Conservation (phyloP, 2,888 invertebrate species). For the Rhingia campestris region DNA sequence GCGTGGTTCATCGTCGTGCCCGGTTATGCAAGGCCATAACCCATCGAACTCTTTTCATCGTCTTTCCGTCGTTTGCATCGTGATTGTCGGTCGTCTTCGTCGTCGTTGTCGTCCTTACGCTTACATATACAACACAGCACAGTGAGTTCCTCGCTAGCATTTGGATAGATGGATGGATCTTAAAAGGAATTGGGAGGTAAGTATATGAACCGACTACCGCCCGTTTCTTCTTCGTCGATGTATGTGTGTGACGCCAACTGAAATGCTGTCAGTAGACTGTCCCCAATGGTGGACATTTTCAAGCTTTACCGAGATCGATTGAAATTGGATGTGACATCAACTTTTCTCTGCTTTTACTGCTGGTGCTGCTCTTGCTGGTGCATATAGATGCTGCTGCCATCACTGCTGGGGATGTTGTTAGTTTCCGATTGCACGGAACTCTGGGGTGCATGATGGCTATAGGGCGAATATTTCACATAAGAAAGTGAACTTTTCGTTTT, state of each 20-base stretch:
- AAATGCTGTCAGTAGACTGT: slow-evolving; percentile 76
- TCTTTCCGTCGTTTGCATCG: slow-evolving; percentile 61
- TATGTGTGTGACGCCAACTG: slow-evolving; percentile 73
- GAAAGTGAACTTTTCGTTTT: slow-evolving; percentile 72
- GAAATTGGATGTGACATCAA: slow-evolving; percentile 78
- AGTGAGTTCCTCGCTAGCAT: slow-evolving; percentile 46
- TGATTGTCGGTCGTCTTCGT: slow-evolving; percentile 70
- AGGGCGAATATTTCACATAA: slow-evolving; percentile 72
- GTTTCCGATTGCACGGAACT: slow-evolving; percentile 32
- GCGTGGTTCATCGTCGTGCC: slow-evolving; percentile 26
- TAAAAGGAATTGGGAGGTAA: slow-evolving; percentile 34
- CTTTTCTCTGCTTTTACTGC: slow-evolving; percentile 72
- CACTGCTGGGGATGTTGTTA: slow-evolving; percentile 53
- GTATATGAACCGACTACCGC: slow-evolving; percentile 6
- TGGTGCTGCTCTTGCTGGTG: slow-evolving; percentile 45
- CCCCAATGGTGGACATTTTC: slow-evolving; percentile 76
- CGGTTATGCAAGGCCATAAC: slow-evolving; percentile 73
- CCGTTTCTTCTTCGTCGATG: slow-evolving; percentile 59
- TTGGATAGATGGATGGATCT: slow-evolving; percentile 68
- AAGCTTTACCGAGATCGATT: slow-evolving; percentile 76
- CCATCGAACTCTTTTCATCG: slow-evolving; percentile 72
- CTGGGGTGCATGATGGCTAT: slow-evolving; percentile 27
- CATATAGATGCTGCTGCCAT: slow-evolving; percentile 18
- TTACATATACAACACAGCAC: neutral
- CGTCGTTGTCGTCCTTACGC: slow-evolving; percentile 43